Conservation (phyloP, 2,113 vertebrate species). For the Anolis sagrei region DNA sequence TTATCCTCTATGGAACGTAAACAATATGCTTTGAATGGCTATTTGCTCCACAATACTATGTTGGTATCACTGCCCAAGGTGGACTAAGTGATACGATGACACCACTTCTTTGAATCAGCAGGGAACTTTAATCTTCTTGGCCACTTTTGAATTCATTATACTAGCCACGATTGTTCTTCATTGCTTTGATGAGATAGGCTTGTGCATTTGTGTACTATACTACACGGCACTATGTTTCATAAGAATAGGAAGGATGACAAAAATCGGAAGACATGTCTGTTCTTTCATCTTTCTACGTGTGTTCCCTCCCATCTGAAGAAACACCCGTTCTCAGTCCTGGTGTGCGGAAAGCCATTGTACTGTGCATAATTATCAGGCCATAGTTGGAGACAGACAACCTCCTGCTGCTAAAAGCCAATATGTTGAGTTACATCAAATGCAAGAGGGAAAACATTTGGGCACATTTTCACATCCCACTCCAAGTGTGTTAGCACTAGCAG, state of each 20-base stretch:
- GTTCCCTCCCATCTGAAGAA: slow-evolving; percentile 16
- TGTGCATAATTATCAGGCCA: slow-evolving; percentile 27
- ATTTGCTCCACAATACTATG: neutral
- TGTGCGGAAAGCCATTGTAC: slow-evolving; percentile 28
- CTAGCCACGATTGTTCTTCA: slow-evolving; percentile 18
- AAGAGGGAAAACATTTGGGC: neutral
- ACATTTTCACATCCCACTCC: neutral
- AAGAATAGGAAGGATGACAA: neutral
- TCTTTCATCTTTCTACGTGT: slow-evolving; percentile 2
- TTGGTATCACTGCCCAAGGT: neutral
- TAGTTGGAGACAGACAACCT: neutral
- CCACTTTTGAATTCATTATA: neutral
- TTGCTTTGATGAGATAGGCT: neutral
- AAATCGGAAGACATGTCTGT: neutral
- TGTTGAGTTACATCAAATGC: neutral
- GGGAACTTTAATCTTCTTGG: slow-evolving; percentile 20
- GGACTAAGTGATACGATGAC: neutral
- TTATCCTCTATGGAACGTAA: neutral
- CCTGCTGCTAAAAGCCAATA: neutral
- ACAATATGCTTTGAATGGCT: neutral
- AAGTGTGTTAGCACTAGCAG: neutral
- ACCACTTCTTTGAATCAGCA: neutral
- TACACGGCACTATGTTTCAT: neutral
- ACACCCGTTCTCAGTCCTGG: slow-evolving; percentile 13
- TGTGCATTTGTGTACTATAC: slow-evolving; percentile 6